Percentiles rank a stretch among this genome's conserved stretches.
Evolutionary conservation across 2,888 invertebrate species (phyloP).

Genomic region (Lochmaea capreae): DNA sequence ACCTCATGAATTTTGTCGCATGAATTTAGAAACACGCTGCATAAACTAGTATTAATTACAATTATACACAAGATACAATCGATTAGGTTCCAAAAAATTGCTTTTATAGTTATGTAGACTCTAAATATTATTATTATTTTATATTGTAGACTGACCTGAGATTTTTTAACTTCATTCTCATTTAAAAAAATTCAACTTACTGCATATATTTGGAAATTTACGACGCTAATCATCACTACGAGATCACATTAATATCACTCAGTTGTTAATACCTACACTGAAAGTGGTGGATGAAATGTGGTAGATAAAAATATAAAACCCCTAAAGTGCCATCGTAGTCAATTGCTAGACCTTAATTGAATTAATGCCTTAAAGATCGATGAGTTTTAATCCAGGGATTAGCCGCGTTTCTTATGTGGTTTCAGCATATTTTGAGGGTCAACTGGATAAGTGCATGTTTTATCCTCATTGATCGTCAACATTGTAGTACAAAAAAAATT

Average conservation of each 20-base stretch:
- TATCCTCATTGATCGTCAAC: background rate
- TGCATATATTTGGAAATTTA: background rate
- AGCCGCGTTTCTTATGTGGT: conserved; percentile 17
- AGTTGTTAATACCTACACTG: conserved; percentile 18
- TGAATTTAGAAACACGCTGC: too few species aligned
- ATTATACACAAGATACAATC: too few species aligned
- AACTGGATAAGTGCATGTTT: background rate
- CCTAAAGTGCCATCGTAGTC: conserved; percentile 36
- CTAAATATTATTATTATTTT: too few species aligned
- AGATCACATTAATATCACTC: conserved; percentile 11
- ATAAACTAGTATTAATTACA: too few species aligned
- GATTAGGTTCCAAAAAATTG: too few species aligned
- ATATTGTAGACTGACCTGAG: too few species aligned
- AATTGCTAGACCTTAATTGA: conserved; percentile 45
- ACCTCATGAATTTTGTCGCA: too few species aligned
- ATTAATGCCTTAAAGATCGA: conserved; percentile 41
- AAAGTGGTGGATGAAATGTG: conserved; percentile 19
- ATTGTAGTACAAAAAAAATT: too few species aligned
- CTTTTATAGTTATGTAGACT: too few species aligned
- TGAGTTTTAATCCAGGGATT: conserved; percentile 16
- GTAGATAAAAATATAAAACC: conserved; percentile 34
- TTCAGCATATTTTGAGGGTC: conserved; percentile 19
- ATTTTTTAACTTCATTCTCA: too few species aligned
- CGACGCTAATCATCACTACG: background rate
- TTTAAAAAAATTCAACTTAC: background rate